Conservation (phyloP, 2,797 vertebrate genomes). For the Coluber constrictor region DNA sequence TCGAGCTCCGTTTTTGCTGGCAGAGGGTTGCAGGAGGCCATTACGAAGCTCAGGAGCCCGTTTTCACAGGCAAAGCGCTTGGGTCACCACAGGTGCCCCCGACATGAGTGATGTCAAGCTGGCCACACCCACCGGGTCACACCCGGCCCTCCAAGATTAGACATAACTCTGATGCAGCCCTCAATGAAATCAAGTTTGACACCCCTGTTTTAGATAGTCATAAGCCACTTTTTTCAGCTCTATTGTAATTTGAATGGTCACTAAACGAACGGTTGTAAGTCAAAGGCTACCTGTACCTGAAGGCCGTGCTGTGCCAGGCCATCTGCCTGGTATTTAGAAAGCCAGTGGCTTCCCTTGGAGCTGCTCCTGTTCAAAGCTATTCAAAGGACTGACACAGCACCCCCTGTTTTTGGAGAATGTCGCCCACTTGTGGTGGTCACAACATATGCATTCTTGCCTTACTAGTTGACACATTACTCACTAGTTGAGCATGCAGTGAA, state of each 20-base stretch:
- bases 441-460: conserved; percentile 73
- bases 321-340: conserved; percentile 41
- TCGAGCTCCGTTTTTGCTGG: no score
- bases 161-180: no score
- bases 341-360: conserved; percentile 3
- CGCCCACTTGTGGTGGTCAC: conserved; percentile 46
- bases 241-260: neutral
- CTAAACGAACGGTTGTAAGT: neutral
- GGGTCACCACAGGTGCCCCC: no score
- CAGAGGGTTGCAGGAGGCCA: no score
- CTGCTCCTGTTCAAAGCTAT: conserved; percentile 55
- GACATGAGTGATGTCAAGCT: no score
- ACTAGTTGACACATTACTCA: conserved; percentile 82
- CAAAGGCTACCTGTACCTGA: conserved; percentile 43
- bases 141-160: no score
- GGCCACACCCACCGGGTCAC: no score
- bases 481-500: conserved; percentile 80
- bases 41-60: no score
- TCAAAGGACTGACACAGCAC: conserved; percentile 67
- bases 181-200: no score
- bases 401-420: conserved; percentile 63
- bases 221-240: neutral
- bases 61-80: no score
- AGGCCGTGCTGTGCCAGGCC: conserved; percentile 64
- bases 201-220: conserved; percentile 30